Evolutionary conservation across 1,140 invertebrate species (phyloP).

Genomic region (Zaprionus kolodkinae): DNA sequence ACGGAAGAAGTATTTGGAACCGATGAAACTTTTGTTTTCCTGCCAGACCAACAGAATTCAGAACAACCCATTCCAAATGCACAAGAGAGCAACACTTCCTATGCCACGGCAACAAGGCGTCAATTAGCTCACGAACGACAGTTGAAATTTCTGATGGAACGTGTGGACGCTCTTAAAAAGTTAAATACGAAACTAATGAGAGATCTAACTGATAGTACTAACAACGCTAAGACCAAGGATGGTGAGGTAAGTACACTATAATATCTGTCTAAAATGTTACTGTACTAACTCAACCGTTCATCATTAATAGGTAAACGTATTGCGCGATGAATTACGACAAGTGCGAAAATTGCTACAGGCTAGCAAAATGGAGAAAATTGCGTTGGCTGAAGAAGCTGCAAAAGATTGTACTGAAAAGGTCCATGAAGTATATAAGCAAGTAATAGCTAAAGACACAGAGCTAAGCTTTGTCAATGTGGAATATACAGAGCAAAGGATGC

Average conservation of each 20-base stretch:
- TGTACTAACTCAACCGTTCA: background rate
- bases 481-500: constrained; percentile 59
- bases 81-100: background rate
- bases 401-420: constrained; percentile 66
- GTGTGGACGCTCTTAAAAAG: constrained; percentile 64
- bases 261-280: background rate
- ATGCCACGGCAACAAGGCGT: constrained; percentile 42
- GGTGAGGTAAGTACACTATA: constrained; percentile 62
- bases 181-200: constrained; percentile 71
- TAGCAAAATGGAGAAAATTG: constrained; percentile 72
- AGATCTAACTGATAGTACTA: constrained; percentile 60
- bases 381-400: constrained; percentile 53
- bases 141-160: constrained; percentile 74
- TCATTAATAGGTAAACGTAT: constrained; percentile 51
- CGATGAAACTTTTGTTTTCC: constrained; percentile 16
- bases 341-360: constrained; percentile 67
- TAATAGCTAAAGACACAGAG: constrained; percentile 61
- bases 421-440: constrained; percentile 54
- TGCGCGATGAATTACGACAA: constrained; percentile 73
- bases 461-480: constrained; percentile 48
- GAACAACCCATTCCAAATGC: background rate
- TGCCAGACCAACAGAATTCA: constrained; percentile 1
- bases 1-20: constrained; percentile 24
- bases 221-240: constrained; percentile 56
- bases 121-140: constrained; percentile 73